Percentiles rank a stretch among this genome's conserved stretches.
Conservation (phyloP, 2,113 vertebrate species). For the Dascyllus trimaculatus region DNA sequence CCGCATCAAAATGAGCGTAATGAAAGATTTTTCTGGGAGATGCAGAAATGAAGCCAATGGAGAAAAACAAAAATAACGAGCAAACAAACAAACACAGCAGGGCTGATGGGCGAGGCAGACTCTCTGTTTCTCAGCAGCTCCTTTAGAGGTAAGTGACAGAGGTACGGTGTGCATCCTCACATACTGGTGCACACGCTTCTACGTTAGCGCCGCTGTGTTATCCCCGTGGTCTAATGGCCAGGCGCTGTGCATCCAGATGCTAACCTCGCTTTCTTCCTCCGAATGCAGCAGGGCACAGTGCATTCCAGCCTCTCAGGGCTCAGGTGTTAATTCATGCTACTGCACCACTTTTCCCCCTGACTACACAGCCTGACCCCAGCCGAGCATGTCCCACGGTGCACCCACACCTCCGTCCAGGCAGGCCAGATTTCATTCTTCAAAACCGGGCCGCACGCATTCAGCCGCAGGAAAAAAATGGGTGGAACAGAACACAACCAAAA, state of each 20-base stretch:
- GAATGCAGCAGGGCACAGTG: constrained; percentile 49
- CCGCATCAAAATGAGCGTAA: constrained; percentile 58
- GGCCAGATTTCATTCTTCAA: constrained; percentile 10
- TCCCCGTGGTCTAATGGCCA: constrained; percentile 61
- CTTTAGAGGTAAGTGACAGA: constrained; percentile 20
- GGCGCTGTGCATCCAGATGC: constrained; percentile 77
- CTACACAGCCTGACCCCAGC: constrained; percentile 64
- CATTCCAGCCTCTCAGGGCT: constrained; percentile 56
- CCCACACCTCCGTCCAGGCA: constrained; percentile 26
- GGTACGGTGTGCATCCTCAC: not conserved
- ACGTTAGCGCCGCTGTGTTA: constrained; percentile 1
- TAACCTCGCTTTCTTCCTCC: constrained; percentile 53
- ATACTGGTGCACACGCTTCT: constrained; percentile 14
- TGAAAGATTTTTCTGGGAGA: constrained; percentile 46
- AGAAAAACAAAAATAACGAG: constrained; percentile 38
- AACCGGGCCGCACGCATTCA: constrained; percentile 12
- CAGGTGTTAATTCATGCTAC: constrained; percentile 83
- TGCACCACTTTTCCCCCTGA: constrained; percentile 68
- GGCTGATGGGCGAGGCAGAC: constrained; percentile 15
- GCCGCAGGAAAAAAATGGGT: not conserved
- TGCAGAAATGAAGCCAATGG: constrained; percentile 54
- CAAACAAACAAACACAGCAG: constrained; percentile 50
- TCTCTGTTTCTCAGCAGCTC: not conserved
- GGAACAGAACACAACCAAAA: not conserved
- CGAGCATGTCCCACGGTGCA: constrained; percentile 39